Evolutionary conservation across 2,888 invertebrate genomes (phyloP).

Genomic region (Heliconius sara): DNA sequence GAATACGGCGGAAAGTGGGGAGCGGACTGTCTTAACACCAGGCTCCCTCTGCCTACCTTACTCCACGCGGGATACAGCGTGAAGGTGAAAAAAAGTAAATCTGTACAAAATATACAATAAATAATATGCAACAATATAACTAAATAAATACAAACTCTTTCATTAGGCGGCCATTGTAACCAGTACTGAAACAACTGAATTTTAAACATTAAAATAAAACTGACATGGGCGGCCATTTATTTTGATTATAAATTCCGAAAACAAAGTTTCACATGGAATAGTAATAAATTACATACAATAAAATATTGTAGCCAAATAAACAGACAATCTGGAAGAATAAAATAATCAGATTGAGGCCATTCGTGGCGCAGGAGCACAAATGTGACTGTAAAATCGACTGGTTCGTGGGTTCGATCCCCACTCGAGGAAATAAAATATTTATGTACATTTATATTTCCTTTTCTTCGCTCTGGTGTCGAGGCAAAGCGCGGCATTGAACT

Average conservation of each 20-base stretch:
- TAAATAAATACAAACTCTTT: background rate
- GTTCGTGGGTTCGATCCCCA: too few relatives aligned
- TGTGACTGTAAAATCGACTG: too few relatives aligned
- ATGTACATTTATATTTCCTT: too few relatives aligned
- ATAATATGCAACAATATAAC: background rate
- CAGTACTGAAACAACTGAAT: constrained; percentile 5
- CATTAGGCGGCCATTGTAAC: constrained; percentile 23
- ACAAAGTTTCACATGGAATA: constrained; percentile 14
- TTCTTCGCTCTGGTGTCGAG: too few relatives aligned
- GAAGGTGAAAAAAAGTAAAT: background rate
- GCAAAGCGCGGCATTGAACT: too few relatives aligned
- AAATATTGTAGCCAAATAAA: constrained; percentile 21
- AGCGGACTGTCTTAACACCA: too few relatives aligned
- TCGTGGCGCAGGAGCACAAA: too few relatives aligned
- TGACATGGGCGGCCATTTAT: constrained; percentile 22
- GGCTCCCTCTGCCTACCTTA: too few relatives aligned
- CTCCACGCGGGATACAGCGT: background rate
- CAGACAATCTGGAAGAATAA: constrained; percentile 1
- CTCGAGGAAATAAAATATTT: too few relatives aligned
- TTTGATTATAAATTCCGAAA: constrained; percentile 29
- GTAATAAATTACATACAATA: constrained; percentile 23
- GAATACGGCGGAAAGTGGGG: too few relatives aligned
- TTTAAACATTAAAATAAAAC: constrained; percentile 16
- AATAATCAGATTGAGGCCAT: background rate
- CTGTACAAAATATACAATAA: background rate